These are phyloP conservation scores for Poecilobothrus nobilitatus DNA, from an alignment of 2,888 invertebrate genomes.

Conservation along the genomic window DNA sequence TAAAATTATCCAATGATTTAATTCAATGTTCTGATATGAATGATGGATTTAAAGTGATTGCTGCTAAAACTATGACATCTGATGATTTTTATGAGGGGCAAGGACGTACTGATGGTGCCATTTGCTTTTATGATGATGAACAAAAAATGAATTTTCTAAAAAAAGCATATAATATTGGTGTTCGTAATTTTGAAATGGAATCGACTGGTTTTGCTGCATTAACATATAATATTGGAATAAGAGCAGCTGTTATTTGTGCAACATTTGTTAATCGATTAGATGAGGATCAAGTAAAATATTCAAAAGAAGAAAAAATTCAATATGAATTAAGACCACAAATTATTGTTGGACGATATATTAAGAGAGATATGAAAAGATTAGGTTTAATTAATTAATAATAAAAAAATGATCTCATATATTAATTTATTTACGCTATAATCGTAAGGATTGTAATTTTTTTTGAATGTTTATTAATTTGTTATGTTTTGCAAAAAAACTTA, in stretches of 20 bases:
- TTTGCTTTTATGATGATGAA: conserved; percentile 56
- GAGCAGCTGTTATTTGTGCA: conserved; percentile 63
- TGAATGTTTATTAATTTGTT: no score
- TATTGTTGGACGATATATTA: conserved; percentile 56
- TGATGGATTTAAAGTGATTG: conserved; percentile 48
- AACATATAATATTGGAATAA: conserved; percentile 55
- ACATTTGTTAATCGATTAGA: conserved; percentile 61
- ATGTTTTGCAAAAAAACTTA: no score
- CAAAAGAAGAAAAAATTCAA: conserved; percentile 50
- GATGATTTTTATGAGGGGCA: conserved; percentile 80
- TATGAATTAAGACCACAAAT: conserved; percentile 61
- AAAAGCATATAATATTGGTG: conserved; percentile 47
- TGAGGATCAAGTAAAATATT: conserved; percentile 58
- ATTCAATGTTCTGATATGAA: conserved; percentile 31
- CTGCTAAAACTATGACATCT: conserved; percentile 65
- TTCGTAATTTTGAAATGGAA: conserved; percentile 75
- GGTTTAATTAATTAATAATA: no score
- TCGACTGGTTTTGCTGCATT: conserved; percentile 62
- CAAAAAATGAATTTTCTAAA: conserved; percentile 58
- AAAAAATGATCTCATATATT: no score
- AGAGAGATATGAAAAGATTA: conserved; percentile 31
- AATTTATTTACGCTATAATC: no score
- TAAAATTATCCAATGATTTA: conserved; percentile 49
- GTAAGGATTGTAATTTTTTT: no score
- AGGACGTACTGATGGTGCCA: conserved; percentile 65